Conservation (phyloP, 2,888 invertebrate species). For the Villa cingulata region DNA sequence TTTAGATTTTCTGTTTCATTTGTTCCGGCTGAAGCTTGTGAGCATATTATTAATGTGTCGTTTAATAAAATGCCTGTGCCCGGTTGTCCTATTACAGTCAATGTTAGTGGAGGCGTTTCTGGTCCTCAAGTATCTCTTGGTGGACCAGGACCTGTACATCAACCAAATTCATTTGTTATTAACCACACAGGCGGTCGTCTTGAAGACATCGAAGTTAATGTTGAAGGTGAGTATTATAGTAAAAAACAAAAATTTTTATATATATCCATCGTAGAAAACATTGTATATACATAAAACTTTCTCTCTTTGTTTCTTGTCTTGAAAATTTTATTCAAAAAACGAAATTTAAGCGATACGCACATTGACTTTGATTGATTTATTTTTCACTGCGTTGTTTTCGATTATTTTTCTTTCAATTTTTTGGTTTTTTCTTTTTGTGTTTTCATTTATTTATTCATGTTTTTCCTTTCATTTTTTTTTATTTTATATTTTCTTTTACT, state of each 20-base stretch:
- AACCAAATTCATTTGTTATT: constrained; percentile 54
- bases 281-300: not conserved
- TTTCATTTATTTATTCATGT: no score
- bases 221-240: constrained; percentile 64
- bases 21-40: constrained; percentile 84
- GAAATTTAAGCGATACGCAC: constrained; percentile 4
- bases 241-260: no score
- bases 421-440: no score
- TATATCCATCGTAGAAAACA: not conserved
- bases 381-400: no score
- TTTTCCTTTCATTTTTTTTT: no score
- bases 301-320: not conserved
- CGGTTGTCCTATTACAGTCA: constrained; percentile 83
- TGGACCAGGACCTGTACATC: constrained; percentile 57
- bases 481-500: no score
- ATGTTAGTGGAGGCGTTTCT: constrained; percentile 50
- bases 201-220: constrained; percentile 90
- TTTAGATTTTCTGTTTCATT: constrained; percentile 87
- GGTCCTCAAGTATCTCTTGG: constrained; percentile 59
- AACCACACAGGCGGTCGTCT: constrained; percentile 78
- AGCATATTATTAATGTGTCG: constrained; percentile 91
- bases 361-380: not conserved
- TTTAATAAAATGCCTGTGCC: constrained; percentile 84
- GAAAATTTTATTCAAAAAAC: not conserved
- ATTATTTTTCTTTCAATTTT: no score